Evolutionary conservation across 1,140 invertebrate species (phyloP).

Genomic region (Neodiprion lecontei): DNA sequence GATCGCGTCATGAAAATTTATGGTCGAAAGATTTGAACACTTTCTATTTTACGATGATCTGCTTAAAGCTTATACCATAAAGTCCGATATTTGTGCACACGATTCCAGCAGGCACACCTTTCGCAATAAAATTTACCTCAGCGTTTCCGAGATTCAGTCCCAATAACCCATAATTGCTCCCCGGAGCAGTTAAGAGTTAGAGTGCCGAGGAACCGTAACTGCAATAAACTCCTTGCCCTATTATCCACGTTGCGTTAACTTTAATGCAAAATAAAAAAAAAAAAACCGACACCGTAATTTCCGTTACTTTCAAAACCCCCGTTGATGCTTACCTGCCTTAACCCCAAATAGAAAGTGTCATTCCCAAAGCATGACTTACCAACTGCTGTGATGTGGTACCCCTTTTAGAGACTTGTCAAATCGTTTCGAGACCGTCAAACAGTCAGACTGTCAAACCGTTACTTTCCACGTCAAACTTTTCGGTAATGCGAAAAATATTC

Average conservation of each 20-base stretch:
- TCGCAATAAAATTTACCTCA: constrained; percentile 1
- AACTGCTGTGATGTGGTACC: too few relatives aligned
- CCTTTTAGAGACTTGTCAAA: too few relatives aligned
- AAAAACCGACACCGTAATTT: neutral
- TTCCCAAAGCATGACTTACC: too few relatives aligned
- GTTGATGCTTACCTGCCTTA: neutral
- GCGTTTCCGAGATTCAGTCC: neutral
- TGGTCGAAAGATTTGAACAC: neutral
- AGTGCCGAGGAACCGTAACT: neutral
- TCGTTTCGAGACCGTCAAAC: too few relatives aligned
- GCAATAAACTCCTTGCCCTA: neutral
- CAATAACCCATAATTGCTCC: neutral
- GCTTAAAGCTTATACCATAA: neutral
- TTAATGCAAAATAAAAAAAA: neutral
- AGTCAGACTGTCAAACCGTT: too few relatives aligned
- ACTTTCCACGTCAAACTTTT: too few relatives aligned
- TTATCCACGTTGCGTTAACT: neutral
- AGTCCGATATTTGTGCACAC: neutral
- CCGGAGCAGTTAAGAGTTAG: neutral
- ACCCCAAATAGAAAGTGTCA: neutral
- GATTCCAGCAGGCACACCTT: neutral
- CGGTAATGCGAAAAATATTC: too few relatives aligned
- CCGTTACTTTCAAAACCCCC: neutral
- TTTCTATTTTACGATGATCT: constrained; percentile 3
- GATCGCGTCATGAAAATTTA: neutral